Base-by-base conservation (phyloP, 1,140 invertebrate species). In the Parasteatoda tepidariorum region DNA sequence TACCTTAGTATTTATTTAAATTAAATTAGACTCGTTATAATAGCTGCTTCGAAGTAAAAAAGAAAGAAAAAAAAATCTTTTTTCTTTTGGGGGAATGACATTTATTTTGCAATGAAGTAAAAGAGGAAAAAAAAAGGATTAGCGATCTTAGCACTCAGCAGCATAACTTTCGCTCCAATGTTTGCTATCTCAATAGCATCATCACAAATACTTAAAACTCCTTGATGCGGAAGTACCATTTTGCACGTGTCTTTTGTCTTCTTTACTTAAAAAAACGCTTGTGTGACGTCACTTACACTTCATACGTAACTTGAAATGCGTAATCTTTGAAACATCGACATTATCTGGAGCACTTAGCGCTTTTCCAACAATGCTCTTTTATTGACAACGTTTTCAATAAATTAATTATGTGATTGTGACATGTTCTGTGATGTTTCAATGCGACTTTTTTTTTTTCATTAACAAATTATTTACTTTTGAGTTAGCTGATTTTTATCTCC, bases 321-420 rank as follows among this genome's bases (percentile, higher is more conserved):
- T 61, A 74, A 74, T 74, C 71, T 74, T 38, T 74, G 71, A 57
- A 28, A n/a, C 3, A 57, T 15, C 41, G 41, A 74, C 71, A 48
- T 74, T 74, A 74, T 74, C 71, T 74, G 41, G 71, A 74, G 55
- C 57, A 38, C 30, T 74, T 61, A 34, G 71, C 30, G 22, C 13
- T n/a, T 22, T 26, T 38, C 15, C 54, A 28, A 74, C 71, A 74
- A 74, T 59, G 71, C 54, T 18, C 55, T 61, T 61, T 74, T 74
- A 28, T n/a, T 22, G n/a, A 26, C 4, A 13, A 33, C 34, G 55
- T 55, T 31, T 74, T 74, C 71, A 74, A 74, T 74, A 74, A 74
- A 74, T 74, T 74, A 74, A 74, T 74, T 74, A 74, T 74, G 33
- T 38, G 55, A 71, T 61, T 61, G 38, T 74, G 71, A 74, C 71